Evolutionary conservation across 2,888 invertebrate genomes (phyloP).

Genomic region (Hydraecia micacea): DNA sequence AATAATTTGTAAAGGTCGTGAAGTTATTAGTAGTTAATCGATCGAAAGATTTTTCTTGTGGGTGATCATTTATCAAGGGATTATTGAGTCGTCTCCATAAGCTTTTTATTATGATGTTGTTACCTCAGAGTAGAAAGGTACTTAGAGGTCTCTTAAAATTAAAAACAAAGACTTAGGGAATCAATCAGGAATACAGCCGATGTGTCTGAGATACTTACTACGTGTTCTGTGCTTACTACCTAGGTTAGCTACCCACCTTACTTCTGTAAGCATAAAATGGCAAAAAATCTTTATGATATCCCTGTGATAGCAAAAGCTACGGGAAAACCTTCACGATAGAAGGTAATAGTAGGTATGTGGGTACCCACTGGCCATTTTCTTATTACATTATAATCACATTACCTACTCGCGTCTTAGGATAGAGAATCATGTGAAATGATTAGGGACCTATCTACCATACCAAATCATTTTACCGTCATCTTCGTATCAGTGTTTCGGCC

Average conservation of each 20-base stretch:
- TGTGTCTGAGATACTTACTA: background rate
- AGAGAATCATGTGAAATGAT: background rate
- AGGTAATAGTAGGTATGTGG: background rate
- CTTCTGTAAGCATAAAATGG: background rate
- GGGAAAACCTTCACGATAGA: background rate
- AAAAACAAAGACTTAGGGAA: background rate
- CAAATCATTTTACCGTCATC: background rate
- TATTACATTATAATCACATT: slow-evolving; percentile 4
- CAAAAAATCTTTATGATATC: background rate
- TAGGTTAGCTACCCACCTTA: too few species aligned
- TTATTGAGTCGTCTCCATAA: background rate
- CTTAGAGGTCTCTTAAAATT: background rate
- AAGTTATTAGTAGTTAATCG: slow-evolving; percentile 6
- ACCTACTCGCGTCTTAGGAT: background rate
- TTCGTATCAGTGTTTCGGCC: background rate
- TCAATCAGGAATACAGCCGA: background rate
- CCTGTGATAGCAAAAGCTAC: background rate
- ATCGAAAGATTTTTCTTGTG: slow-evolving; percentile 13
- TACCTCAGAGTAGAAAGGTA: background rate
- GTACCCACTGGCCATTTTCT: background rate
- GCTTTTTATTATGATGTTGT: slow-evolving; percentile 1
- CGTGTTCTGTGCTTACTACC: background rate
- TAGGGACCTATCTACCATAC: background rate
- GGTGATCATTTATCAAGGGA: slow-evolving; percentile 16
- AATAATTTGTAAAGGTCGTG: slow-evolving; percentile 30